Evolutionary conservation across 2,888 invertebrate species (phyloP).

Genomic region (Caenorhabditis virilis): DNA sequence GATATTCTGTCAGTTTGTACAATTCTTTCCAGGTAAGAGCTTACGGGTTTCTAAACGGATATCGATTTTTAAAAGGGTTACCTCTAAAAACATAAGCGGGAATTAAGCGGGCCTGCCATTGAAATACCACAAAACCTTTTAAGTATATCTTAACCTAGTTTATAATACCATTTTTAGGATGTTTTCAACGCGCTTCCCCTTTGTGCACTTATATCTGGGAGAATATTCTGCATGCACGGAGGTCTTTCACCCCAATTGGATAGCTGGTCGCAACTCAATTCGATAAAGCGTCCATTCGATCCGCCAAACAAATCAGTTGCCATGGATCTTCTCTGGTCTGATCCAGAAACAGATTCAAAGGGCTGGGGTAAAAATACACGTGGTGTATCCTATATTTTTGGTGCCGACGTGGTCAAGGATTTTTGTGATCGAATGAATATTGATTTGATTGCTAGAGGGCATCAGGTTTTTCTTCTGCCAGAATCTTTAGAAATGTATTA

Average conservation of each 20-base stretch:
- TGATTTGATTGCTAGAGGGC: slow-evolving; percentile 50
- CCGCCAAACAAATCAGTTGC: slow-evolving; percentile 41
- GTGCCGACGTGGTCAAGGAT: slow-evolving; percentile 44
- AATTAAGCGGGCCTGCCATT: no score
- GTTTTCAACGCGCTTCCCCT: slow-evolving; percentile 51
- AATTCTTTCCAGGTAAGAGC: slow-evolving; percentile 44
- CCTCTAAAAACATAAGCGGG: no score
- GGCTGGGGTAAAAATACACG: slow-evolving; percentile 49
- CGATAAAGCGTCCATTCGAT: slow-evolving; percentile 45
- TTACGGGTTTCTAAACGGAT: background rate
- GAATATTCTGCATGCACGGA: slow-evolving; percentile 57
- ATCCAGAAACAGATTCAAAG: slow-evolving; percentile 37
- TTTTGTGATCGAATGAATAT: slow-evolving; percentile 51
- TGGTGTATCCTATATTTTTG: slow-evolving; percentile 51
- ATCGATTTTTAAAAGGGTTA: no score
- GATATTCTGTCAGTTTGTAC: slow-evolving; percentile 47
- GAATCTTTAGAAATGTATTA: no score
- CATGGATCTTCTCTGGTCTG: slow-evolving; percentile 52
- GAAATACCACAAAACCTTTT: background rate
- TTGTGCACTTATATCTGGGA: slow-evolving; percentile 39
- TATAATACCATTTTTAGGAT: slow-evolving; percentile 36
- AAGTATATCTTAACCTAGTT: no score
- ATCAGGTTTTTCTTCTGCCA: no score
- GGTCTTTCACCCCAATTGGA: slow-evolving; percentile 42
- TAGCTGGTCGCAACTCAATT: slow-evolving; percentile 33